Base-by-base conservation (phyloP, 2,888 invertebrate genomes). In the Caenorhabditis macrosperma region DNA sequence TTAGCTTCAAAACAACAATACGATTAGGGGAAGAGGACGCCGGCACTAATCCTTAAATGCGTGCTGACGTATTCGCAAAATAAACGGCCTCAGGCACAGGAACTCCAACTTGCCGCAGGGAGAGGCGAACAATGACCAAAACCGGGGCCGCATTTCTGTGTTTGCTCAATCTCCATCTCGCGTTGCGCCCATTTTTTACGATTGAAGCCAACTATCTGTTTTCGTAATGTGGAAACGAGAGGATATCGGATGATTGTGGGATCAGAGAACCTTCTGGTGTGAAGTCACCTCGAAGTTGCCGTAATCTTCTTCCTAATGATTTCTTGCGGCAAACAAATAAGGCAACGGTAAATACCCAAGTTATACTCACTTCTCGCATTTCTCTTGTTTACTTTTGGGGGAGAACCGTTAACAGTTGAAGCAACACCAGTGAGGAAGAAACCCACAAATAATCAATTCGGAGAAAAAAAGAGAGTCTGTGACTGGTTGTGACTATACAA, bases 151-250 rank as follows among this genome's bases (percentile, higher is more conserved):
- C 6, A 41, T 38, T 48, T 61, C 46, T 28, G 54, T 69, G 60
- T 69, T 69, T 69, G 69, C 52, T 38, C 68, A 68, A 28, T 68
- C 35, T 48, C 17, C 35, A 35, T 48, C 20, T 52, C 17, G 64
- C n/a, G n/a, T n/a, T n/a, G 20, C 24, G 33, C 15, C 28, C 35
- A 24, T 48, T 24, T 35, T 26, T 35, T 68, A 24, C 35, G 38
- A 48, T 57, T 55, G 71, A 69, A 68, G 69, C 60, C 69, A 48
- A 60, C 48, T 52, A 60, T 67, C 67, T 67, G 67, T 68, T 59
- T 68, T 57, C 59, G 67, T 68, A 57, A 55, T 33, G 48, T 67
- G 12, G 44, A 1, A 48, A n/a, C 24, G n/a, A 6, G 54, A 30
- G 28, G 9, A 38, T 15, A 41, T 22, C 2, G 26, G 30, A 64